Evolutionary conservation across 2,888 invertebrate species (phyloP), one percentile per base, ranked within the genome.

Genomic region (Elgonia sp.): DNA sequence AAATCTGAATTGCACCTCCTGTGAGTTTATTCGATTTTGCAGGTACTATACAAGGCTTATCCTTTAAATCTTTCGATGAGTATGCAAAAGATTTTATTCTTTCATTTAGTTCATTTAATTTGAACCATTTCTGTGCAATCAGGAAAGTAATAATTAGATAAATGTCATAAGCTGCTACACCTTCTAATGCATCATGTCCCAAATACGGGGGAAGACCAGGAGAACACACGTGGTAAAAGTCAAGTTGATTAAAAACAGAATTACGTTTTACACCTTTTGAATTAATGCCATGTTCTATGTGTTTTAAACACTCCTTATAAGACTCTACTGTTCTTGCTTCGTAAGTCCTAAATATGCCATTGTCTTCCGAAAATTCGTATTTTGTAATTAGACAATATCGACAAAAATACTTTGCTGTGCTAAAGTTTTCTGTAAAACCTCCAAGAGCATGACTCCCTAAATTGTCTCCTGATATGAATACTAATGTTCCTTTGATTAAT

Each of bases 401-500:
- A 60, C 84, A 88, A 81, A 88, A 88, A 70, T 77, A 88, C 39
- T 82, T 10, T 3, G 88, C 10, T 12, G 10, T 85, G 60, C 84
- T 86, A 83, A 93, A 93, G 88, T 90, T 92, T 91, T 91, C 91
- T 46, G n/a, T 20, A 87, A 91, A 92, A 14, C 92, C 92, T 46
- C 92, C 92, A 39, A 93, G 86, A 86, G 91, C 89, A 75, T 93
- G 92, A 73, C 90, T 76, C 12, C 88, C 87, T n/a, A 89, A 62
- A 63, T 88, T 86, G 37, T 88, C 86, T 12, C 86, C 88, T 20
- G 88, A 37, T 16, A 93, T 89, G 42, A 90, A 89, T 69, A 92
- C 46, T 14, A 93, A 0, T 40, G 89, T 69, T 8, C 91, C 92
- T 88, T 85, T 89, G 88, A 91, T 39, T 89, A 57, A 0, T 89